Evolutionary conservation across 2,888 invertebrate species (phyloP).

Genomic region (Aporophyla nigra): DNA sequence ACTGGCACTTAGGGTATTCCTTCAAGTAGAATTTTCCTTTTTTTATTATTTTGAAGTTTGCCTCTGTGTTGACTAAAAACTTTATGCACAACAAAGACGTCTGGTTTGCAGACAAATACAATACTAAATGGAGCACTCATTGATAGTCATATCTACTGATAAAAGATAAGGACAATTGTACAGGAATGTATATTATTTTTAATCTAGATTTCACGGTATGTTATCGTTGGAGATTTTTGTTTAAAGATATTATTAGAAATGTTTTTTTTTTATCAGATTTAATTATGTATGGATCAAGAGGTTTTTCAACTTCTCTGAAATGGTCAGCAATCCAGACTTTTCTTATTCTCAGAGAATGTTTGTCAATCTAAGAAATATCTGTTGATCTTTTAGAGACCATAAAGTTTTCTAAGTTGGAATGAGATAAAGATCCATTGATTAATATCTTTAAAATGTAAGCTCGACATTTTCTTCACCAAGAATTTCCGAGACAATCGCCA

Average conservation of each 20-base stretch:
- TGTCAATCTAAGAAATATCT: not conserved
- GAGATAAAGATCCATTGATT: not conserved
- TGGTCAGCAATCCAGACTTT: too few relatives aligned
- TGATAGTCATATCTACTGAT: conserved; percentile 43
- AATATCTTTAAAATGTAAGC: not conserved
- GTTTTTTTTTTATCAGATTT: conserved; percentile 13
- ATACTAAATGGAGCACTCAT: conserved; percentile 37
- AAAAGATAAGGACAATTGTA: conserved; percentile 43
- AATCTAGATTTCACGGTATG: conserved; percentile 20
- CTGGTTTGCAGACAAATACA: not conserved
- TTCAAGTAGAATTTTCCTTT: not conserved
- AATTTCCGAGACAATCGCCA: not conserved
- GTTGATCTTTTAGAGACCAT: not conserved
- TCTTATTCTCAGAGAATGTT: not conserved
- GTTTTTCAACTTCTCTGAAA: not conserved
- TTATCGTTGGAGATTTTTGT: conserved; percentile 32
- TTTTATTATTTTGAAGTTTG: not conserved
- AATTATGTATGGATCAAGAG: not conserved
- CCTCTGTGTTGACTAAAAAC: not conserved
- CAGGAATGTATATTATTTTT: conserved; percentile 34
- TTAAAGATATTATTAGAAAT: conserved; percentile 24
- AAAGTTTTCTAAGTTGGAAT: not conserved
- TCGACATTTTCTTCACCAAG: not conserved
- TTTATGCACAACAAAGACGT: conserved; percentile 8
- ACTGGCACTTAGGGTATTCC: not conserved